Base-by-base conservation (phyloP, 2,888 invertebrate genomes). In the Drosophila robusta region DNA sequence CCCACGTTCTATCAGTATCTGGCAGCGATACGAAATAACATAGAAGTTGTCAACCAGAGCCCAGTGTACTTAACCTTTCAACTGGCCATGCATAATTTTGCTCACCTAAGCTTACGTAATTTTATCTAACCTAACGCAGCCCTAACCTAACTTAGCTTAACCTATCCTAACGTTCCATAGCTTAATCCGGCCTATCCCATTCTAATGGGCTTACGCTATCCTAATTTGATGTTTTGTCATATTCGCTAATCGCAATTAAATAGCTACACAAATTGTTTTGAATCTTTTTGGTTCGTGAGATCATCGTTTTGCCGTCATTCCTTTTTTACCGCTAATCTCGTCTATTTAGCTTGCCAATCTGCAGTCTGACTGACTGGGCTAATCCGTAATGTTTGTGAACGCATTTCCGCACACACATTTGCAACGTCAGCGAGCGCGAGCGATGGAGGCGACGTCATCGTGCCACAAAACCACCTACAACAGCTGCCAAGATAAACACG, bases 371-470 rank as follows among this genome's bases (percentile, higher is more conserved):
- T 49, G 49, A 47, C 36, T 56, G 57, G 16, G 69, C 58, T 75
- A 70, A 77, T 80, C 61, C 74, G 50, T 60, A 70, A 52, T 67
- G 68, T 65, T 63, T 70, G 29, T 46, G 50, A 60, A 71, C 84
- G 87, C 87, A 81, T 81, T 81, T 86, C 84, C 87, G 74, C 66
- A 80, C 38, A 46, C 16, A 12, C 65, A 80, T 69, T 61, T 74
- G 81, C 87, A 80, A 45, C 70, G 78, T 82, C 81, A 82, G 85
- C 78, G 18, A 38, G 1, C 41, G 16, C 16, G 16, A 4, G 41
- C 22, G 34, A 4, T 38, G 39, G 46, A 4, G 42, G 49, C 67
- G 57, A 80, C 79, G 81, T 80, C 84, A 83, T 70, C 67, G 61
- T 57, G 36, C 39, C 70, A 54, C 52, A 61, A 56, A 70, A 66